Conservation (phyloP, 64 coral and sea anemone genomes). For the Montipora foliosa region DNA sequence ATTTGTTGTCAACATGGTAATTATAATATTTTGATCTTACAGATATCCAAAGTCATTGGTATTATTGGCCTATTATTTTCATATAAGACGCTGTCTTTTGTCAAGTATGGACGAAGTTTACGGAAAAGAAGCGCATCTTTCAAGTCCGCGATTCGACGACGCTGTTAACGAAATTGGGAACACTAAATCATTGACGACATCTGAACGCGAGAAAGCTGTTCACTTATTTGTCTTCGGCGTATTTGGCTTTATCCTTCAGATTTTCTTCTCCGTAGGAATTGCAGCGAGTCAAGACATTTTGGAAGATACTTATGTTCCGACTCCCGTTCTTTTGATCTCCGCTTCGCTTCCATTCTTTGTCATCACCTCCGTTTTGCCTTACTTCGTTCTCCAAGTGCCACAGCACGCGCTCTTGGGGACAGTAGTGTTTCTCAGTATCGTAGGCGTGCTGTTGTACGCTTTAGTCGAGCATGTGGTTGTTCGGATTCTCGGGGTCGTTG, state of each 20-base stretch:
- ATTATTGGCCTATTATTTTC: background rate
- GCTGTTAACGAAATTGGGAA: background rate
- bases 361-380: background rate
- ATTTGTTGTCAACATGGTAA: background rate
- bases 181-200: background rate
- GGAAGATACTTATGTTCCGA: conserved; percentile 34
- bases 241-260: conserved; percentile 58
- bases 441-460: conserved; percentile 27
- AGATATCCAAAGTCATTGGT: background rate
- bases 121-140: background rate
- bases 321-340: conserved; percentile 27
- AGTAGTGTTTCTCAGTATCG: background rate
- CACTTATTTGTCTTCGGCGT: conserved; percentile 16
- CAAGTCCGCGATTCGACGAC: background rate
- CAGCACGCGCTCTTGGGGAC: background rate
- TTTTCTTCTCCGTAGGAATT: conserved; percentile 47
- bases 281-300: conserved; percentile 70
- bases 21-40: background rate
- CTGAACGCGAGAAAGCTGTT: background rate
- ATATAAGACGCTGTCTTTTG: background rate
- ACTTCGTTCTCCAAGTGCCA: conserved; percentile 16
- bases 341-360: conserved; percentile 10
- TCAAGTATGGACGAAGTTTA: background rate
- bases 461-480: conserved; percentile 4
- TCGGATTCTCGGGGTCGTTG: conserved; percentile 33